Evolutionary conservation across 2,888 invertebrate species (phyloP).

Genomic region (Oligia strigilis): DNA sequence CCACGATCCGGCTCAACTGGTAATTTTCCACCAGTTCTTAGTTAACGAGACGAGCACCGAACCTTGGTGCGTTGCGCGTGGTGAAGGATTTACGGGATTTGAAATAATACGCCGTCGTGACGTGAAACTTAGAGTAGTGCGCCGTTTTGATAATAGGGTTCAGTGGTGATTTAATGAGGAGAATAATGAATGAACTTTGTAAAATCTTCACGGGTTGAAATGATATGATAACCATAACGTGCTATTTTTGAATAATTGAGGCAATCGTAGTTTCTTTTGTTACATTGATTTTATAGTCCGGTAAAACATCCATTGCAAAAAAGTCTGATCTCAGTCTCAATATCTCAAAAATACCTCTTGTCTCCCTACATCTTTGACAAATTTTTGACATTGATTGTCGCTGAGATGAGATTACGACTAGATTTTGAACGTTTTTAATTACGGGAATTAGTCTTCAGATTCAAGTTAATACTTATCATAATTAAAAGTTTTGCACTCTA

Average conservation of each 20-base stretch:
- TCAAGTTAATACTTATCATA: no score
- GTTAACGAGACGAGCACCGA: slow-evolving; percentile 75
- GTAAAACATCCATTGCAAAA: background rate
- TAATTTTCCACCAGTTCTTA: slow-evolving; percentile 82
- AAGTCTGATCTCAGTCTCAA: background rate
- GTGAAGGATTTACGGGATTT: slow-evolving; percentile 55
- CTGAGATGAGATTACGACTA: no score
- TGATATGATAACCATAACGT: background rate
- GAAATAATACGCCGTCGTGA: slow-evolving; percentile 51
- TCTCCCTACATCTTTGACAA: no score
- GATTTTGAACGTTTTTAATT: no score
- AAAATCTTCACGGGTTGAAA: background rate
- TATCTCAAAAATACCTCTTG: no score
- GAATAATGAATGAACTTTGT: slow-evolving; percentile 15
- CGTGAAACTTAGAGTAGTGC: slow-evolving; percentile 48
- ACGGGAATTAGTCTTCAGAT: no score
- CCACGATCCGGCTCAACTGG: slow-evolving; percentile 73
- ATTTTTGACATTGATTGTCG: no score
- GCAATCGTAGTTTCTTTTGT: background rate
- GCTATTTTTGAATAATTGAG: background rate
- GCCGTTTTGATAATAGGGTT: slow-evolving; percentile 36
- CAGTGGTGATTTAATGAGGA: slow-evolving; percentile 35
- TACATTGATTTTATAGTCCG: background rate
- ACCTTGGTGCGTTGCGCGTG: slow-evolving; percentile 42
- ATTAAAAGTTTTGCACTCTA: background rate